Evolutionary conservation across 2,113 vertebrate species (phyloP), one percentile per base, ranked within the genome.

Genomic region (Mesembrinibis cayennensis): DNA sequence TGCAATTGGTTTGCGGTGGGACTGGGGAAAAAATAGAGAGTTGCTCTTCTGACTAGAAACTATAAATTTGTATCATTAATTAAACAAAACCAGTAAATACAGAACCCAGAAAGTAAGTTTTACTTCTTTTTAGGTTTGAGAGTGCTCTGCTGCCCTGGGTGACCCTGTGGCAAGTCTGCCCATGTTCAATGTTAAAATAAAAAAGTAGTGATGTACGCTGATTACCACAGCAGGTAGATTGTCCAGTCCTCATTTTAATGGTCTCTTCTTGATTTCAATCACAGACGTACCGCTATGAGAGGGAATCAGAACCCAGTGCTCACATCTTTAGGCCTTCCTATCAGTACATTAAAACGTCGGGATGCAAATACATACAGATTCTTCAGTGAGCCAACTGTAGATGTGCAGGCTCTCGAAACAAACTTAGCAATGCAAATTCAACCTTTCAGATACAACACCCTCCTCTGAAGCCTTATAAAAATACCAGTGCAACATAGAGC

Each of bases 391-490:
- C 67, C 78, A 62, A 36, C 38, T 70, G 67, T 21, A 85, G 81
- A 87, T 1, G 19, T 36, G 85, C 62, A 66, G 81, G 84, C 32
- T 93, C 73, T 95, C 42, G 11, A 85, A 87, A 73, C 42, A 85
- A 88, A 80, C 50, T 82, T 17, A 87, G 65, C 45, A 69, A 76
- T 26, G 55, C 58, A 88, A 93, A 90, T 89, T 83, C 87, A 87
- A 38, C 40, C 18, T 27, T 82, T 84, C 34, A 79, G 65, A 84
- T 49, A 66, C 32, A 83, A 66, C 55, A 86, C 50, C 85, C 81
- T 96, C 92, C 94, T 97, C 95, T 91, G 47, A 93, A 95, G 85
- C 84, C 70, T 96, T 96, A 90, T 42, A 95, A 96, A 98, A 97
- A 97, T 85, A 95, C 79, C 87, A 97, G 95, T 74, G 77, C 85